Conservation (phyloP, 1,140 invertebrate genomes). For the Eulimnadia texana region DNA sequence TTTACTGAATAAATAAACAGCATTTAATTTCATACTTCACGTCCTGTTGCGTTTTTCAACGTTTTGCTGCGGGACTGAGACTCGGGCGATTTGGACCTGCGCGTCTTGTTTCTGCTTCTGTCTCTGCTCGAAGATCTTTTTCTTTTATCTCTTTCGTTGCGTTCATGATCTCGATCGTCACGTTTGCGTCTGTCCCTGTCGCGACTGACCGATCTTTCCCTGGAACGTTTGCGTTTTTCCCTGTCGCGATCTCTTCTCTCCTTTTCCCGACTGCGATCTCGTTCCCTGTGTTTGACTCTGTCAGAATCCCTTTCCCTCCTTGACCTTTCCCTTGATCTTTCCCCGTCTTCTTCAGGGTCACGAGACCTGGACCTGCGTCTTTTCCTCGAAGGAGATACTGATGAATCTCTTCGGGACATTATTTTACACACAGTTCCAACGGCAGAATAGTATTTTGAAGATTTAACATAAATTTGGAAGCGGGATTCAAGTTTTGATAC, state of each 20-base stretch:
- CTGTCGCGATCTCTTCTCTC: conserved; percentile 12
- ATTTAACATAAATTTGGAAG: no score
- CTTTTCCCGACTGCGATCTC: no score
- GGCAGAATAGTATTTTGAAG: background rate
- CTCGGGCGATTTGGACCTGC: background rate
- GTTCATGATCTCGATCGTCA: conserved; percentile 16
- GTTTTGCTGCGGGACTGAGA: conserved; percentile 2
- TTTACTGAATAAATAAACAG: background rate
- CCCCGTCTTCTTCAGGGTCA: background rate
- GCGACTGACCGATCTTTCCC: conserved; percentile 13
- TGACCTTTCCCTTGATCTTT: background rate
- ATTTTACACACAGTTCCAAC: conserved; percentile 1
- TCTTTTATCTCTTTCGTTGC: conserved; percentile 18
- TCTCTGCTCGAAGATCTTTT: conserved; percentile 15
- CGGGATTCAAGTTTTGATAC: no score
- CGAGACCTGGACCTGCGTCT: conserved; percentile 1
- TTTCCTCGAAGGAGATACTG: background rate
- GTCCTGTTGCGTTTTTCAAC: no score
- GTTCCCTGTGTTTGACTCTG: conserved; percentile 10
- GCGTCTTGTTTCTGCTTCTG: background rate
- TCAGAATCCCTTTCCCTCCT: conserved; percentile 2
- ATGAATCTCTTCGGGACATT: background rate
- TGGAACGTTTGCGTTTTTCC: conserved; percentile 6
- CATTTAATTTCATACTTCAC: conserved; percentile 4
- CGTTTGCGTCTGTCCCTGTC: conserved; percentile 18